These are phyloP conservation scores for Drosophila teissieri DNA, from an alignment of 1,140 invertebrate species.

Conservation along the genomic window DNA sequence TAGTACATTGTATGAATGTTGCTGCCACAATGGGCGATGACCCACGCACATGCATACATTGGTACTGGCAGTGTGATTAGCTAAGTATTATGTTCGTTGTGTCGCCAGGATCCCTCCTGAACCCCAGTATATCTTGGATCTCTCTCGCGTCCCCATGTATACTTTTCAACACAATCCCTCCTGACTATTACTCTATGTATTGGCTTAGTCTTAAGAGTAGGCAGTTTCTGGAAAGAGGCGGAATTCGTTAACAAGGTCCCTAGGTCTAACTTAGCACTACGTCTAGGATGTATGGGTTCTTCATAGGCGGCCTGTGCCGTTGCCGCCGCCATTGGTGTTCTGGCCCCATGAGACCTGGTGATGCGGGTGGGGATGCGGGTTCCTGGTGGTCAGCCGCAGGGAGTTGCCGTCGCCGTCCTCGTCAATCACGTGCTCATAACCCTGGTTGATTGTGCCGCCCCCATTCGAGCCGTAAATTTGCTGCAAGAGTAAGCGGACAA, in stretches of 20 bases:
- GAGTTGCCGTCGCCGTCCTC: constrained; percentile 87
- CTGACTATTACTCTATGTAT: constrained; percentile 66
- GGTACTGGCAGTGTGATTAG: constrained; percentile 83
- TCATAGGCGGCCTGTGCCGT: constrained; percentile 75
- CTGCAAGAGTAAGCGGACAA: constrained; percentile 22
- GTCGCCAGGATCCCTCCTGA: constrained; percentile 55
- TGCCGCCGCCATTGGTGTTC: constrained; percentile 68
- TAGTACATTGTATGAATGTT: constrained; percentile 63
- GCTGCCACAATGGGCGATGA: constrained; percentile 19
- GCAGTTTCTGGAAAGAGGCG: constrained; percentile 51
- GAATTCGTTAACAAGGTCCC: constrained; percentile 53
- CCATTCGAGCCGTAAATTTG: constrained; percentile 84
- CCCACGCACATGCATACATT: constrained; percentile 45
- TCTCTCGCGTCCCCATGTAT: constrained; percentile 33
- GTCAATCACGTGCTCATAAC: constrained; percentile 86
- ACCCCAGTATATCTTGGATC: constrained; percentile 25
- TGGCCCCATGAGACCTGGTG: constrained; percentile 80
- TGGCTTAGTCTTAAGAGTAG: constrained; percentile 42
- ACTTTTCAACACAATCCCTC: constrained; percentile 52
- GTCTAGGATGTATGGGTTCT: constrained; percentile 26
- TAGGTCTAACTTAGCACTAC: constrained; percentile 60
- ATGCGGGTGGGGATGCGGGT: constrained; percentile 72
- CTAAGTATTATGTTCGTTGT: constrained; percentile 81
- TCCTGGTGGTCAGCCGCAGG: constrained; percentile 86
- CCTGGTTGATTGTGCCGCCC: constrained; percentile 86